Percentiles rank a stretch among this genome's conserved stretches.
phyloP scores from a whole-genome alignment of 2,113 vertebrate genomes.

The Chiloscyllium plagiosum region DNA sequence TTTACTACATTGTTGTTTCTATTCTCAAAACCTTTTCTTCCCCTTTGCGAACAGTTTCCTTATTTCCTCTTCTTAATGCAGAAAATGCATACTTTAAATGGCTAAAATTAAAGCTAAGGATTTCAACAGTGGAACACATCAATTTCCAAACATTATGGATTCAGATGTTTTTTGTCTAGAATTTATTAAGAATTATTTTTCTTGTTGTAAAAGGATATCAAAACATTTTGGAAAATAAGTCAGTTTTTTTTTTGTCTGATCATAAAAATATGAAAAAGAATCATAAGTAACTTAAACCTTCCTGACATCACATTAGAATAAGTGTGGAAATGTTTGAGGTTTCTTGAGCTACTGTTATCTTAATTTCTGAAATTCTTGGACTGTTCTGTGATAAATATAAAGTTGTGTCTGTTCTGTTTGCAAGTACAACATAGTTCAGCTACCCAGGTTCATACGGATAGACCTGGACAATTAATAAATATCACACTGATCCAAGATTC shows the following conservation, averaged over 20 bases:
- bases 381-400: neutral
- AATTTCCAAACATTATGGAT: neutral
- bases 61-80: neutral
- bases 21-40: neutral
- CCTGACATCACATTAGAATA: neutral
- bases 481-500: neutral
- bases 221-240: neutral
- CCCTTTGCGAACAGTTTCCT: neutral
- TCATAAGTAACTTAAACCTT: neutral
- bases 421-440: neutral
- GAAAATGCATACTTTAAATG: too few species aligned
- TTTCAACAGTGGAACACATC: neutral
- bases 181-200: neutral
- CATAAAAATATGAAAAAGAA: neutral
- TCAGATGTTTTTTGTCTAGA: neutral
- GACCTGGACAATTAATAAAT: neutral
- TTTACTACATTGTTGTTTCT: neutral
- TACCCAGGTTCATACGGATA: neutral
- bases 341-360: neutral
- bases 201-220: neutral
- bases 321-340: slow-evolving; percentile 5
- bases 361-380: neutral
- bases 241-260: neutral
- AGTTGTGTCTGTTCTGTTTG: neutral
- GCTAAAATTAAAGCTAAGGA: neutral